Percentiles rank a stretch among this genome's conserved stretches.
These are phyloP conservation scores for Amphiduros pacificus DNA, from an alignment of 2,888 invertebrate genomes.

Conservation along the genomic window DNA sequence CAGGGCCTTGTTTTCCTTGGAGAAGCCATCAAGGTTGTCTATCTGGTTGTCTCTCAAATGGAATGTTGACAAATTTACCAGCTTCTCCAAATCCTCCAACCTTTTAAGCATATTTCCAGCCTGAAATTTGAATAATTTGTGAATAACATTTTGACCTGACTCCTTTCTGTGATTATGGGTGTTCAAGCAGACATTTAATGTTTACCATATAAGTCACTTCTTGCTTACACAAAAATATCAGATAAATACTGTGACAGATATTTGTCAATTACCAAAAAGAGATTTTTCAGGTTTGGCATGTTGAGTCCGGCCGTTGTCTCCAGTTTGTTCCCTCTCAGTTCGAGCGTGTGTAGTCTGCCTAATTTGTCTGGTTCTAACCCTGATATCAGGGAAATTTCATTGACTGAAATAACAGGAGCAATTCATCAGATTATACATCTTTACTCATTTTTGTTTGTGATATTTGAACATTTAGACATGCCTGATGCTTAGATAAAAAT, in stretches of 20 bases:
- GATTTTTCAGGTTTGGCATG: constrained; percentile 56
- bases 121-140: constrained; percentile 45
- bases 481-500: too few relatives aligned
- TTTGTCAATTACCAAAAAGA: constrained; percentile 55
- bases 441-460: too few relatives aligned
- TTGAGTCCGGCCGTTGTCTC: constrained; percentile 52
- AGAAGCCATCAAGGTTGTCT: constrained; percentile 54
- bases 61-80: constrained; percentile 52
- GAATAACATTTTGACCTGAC: too few relatives aligned
- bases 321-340: constrained; percentile 56
- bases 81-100: constrained; percentile 51
- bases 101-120: constrained; percentile 54
- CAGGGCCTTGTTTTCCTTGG: constrained; percentile 46
- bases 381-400: constrained; percentile 47
- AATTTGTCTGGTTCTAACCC: constrained; percentile 49
- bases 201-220: too few relatives aligned
- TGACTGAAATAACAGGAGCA: constrained; percentile 43
- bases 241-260: background rate
- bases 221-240: background rate
- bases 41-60: constrained; percentile 58
- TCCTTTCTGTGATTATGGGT: too few relatives aligned
- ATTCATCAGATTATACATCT: background rate
- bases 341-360: constrained; percentile 53
- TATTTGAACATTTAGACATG: too few relatives aligned
- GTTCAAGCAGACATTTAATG: too few relatives aligned